A percentile compares a stretch with the other conserved stretches of the same genome.
Conservation (phyloP, 2,888 invertebrate genomes). For the Zootermopsis nevadensis region DNA sequence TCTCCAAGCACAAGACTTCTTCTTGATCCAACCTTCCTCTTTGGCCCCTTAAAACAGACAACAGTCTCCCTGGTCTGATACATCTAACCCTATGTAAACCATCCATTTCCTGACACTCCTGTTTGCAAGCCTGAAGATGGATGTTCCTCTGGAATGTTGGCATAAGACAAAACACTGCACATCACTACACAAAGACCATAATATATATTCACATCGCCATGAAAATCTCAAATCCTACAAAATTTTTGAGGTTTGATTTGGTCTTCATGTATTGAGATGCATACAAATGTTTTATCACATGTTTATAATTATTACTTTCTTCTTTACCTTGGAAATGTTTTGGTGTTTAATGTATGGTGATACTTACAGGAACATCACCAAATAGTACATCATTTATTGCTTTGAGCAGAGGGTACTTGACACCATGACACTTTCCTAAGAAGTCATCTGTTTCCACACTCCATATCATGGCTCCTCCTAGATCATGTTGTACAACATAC, state of each 20-base stretch:
- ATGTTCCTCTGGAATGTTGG: too few relatives aligned
- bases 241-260: background rate
- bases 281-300: background rate
- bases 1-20: too few relatives aligned
- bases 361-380: background rate
- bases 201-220: too few relatives aligned
- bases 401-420: slow-evolving; percentile 69
- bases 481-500: slow-evolving; percentile 51
- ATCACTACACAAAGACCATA: too few relatives aligned
- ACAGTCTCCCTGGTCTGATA: too few relatives aligned
- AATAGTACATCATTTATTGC: slow-evolving; percentile 28
- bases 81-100: too few relatives aligned
- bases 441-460: slow-evolving; percentile 85
- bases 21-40: too few relatives aligned
- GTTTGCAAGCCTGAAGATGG: too few relatives aligned
- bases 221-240: too few relatives aligned
- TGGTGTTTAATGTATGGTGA: background rate
- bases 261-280: background rate
- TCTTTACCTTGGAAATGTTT: background rate
- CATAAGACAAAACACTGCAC: too few relatives aligned
- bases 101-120: too few relatives aligned
- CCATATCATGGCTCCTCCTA: slow-evolving; percentile 81
- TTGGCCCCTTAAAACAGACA: too few relatives aligned
- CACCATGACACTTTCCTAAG: slow-evolving; percentile 69
- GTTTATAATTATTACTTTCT: background rate